Conservation (phyloP, 2,888 invertebrate genomes). For the Volucella zonaria region DNA sequence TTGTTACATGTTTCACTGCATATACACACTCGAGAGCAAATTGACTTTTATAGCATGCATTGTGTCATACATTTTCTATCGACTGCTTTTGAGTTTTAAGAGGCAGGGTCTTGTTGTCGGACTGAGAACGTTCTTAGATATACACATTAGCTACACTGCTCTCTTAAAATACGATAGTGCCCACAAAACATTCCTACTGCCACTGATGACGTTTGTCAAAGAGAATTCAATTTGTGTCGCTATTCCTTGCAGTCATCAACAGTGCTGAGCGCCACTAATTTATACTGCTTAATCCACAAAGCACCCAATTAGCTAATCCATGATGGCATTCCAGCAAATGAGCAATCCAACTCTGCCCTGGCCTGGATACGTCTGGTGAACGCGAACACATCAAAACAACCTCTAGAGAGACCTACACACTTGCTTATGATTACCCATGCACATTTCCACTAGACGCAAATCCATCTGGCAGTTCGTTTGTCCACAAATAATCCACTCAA, state of each 20-base stretch:
- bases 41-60: no score
- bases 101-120: no score
- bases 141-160: no score
- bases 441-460: neutral
- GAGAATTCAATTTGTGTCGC: no score
- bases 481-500: constrained; percentile 37
- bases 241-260: neutral
- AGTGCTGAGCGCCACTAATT: neutral
- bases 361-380: neutral
- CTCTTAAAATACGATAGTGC: no score
- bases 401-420: neutral
- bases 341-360: constrained; percentile 15
- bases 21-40: constrained; percentile 12
- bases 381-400: constrained; percentile 34
- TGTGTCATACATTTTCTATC: no score
- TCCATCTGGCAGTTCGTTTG: constrained; percentile 18
- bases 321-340: constrained; percentile 9
- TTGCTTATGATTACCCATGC: constrained; percentile 7
- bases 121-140: no score
- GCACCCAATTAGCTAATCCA: constrained; percentile 10
- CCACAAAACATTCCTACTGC: no score
- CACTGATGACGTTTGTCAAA: no score
- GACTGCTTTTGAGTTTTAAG: no score
- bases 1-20: constrained; percentile 16
- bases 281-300: constrained; percentile 72